A percentile compares a stretch with the other conserved stretches of the same genome.
Conservation (phyloP, 2,113 vertebrate species). For the Micromys minutus region DNA sequence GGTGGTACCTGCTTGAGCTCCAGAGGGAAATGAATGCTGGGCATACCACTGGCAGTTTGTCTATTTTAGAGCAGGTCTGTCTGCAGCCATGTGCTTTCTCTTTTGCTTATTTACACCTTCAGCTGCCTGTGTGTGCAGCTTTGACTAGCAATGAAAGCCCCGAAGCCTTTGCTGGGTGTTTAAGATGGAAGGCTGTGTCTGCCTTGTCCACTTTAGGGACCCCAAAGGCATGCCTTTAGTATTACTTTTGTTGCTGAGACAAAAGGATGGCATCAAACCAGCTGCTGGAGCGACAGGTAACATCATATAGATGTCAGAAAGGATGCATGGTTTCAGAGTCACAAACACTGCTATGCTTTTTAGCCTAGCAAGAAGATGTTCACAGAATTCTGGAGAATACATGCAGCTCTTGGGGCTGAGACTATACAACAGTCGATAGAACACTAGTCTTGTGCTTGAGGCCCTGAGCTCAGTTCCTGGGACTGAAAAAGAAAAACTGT, state of each 20-base stretch:
- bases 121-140: neutral
- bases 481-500: neutral
- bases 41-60: neutral
- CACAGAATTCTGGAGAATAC: slow-evolving; percentile 4
- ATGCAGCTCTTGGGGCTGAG: neutral
- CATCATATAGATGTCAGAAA: slow-evolving; percentile 4
- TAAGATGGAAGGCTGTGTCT: neutral
- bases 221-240: neutral
- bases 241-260: neutral
- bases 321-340: neutral
- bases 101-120: neutral
- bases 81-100: neutral
- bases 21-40: neutral
- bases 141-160: neutral
- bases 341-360: neutral
- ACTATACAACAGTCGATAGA: neutral
- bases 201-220: neutral
- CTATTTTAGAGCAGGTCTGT: neutral
- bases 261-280: slow-evolving; percentile 38
- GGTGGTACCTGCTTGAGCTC: neutral
- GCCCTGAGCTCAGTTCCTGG: neutral
- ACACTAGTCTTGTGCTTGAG: neutral
- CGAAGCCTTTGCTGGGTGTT: neutral
- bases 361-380: neutral
- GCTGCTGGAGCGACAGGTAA: neutral